These are phyloP conservation scores for Montipora capitata DNA, from an alignment of 92 coral and sea anemone species.

Conservation along the genomic window DNA sequence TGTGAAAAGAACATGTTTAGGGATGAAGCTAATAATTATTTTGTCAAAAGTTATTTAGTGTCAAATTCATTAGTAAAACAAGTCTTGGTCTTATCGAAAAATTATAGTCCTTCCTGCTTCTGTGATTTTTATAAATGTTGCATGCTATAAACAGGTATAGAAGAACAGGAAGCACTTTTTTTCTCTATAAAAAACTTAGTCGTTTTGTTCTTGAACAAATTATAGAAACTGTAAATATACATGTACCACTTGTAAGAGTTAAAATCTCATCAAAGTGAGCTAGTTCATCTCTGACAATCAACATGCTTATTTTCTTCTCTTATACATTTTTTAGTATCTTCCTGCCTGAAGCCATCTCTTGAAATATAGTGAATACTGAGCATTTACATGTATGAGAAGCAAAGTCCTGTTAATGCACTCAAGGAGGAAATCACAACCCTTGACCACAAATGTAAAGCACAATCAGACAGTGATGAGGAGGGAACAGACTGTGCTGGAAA, in stretches of 20 bases:
- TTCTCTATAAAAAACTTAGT: neutral
- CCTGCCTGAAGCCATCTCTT: constrained; percentile 1
- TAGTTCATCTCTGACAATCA: neutral
- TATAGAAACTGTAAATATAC: neutral
- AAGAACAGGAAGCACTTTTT: neutral
- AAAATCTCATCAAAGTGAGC: neutral
- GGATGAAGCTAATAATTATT: neutral
- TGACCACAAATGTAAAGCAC: no score
- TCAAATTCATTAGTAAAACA: constrained; percentile 1
- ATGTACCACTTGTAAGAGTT: neutral
- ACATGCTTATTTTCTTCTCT: neutral
- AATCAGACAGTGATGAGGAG: no score
- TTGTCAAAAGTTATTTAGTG: neutral
- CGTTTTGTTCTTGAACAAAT: neutral
- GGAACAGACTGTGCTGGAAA: no score
- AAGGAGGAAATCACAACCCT: neutral
- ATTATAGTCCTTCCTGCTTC: neutral
- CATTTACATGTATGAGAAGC: neutral
- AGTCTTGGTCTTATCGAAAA: neutral
- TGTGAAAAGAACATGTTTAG: neutral
- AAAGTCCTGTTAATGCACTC: neutral
- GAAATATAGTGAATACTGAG: neutral
- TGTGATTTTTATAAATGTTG: constrained; percentile 3
- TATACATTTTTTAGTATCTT: neutral
- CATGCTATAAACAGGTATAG: neutral